Evolutionary conservation across 2,797 vertebrate species (phyloP), one percentile per base, ranked within the genome.

Genomic region (Enteromius treurensis): DNA sequence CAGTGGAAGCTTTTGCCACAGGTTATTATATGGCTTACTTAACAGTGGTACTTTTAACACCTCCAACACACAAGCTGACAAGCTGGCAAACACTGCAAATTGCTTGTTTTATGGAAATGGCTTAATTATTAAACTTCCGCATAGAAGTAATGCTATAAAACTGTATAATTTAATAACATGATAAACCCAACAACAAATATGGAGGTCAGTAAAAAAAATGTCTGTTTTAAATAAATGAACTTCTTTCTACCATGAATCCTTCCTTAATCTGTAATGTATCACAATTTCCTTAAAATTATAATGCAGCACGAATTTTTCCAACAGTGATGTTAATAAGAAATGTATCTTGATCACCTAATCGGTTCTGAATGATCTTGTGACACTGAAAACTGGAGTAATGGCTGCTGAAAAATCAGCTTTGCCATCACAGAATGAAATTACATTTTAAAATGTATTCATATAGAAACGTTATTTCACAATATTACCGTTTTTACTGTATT

Each of bases 1-100:
- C 60, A 53, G 19, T 67, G 45, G 62, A 64, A 37, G 77, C 77
- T 51, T 68, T 26, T 79, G 45, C 67, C 65, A 51, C 47, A 23
- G 40, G 23, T 42, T 47, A 60, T 65, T 65, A 64, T 47, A 79
- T 68, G 19, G 64, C 21, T 69, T 51, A 68, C 15, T 47, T 42
- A 53, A 68, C 32, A 53, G 10, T 29, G 29, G 60, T 13, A 19
- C 13, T 21, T 65, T 49, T 29, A 62, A 62, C 58, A 62, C 11
- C 23, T 62, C 58, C 1, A 14, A 62, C 14, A 62, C 23, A 62
- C 13, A 62, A 62, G 23, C n/a, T 17, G 15, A 5, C 5, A 67
- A 19, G 7, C 2, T 1, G 29, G 29, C 7, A 32, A 67, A 34
- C 1, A 1, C 7, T 67, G 62, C 51, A 21, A 53, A 53, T 53